Evolutionary conservation across 1,140 invertebrate species (phyloP).

Genomic region (Polypedilum pembai): DNA sequence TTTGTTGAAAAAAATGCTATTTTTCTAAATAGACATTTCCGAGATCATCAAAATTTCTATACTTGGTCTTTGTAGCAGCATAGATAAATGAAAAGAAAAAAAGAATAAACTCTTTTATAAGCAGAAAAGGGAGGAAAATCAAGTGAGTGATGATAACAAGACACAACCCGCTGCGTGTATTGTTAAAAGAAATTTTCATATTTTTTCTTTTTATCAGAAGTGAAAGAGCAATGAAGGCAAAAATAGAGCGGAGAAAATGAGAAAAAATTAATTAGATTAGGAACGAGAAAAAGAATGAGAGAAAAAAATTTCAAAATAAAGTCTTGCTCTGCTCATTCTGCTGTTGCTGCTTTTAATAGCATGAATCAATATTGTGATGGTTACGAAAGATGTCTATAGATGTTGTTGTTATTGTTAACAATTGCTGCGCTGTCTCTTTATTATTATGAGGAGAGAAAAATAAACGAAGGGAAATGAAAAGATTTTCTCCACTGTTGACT

Average conservation of each 20-base stretch:
- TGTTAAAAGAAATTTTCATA: too few species aligned
- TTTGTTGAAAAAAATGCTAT: too few species aligned
- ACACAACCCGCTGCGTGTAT: not conserved
- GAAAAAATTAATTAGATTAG: slow-evolving; percentile 14
- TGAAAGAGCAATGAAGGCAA: slow-evolving; percentile 9
- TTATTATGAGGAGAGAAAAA: too few species aligned
- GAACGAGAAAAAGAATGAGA: not conserved
- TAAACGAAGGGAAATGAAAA: too few species aligned
- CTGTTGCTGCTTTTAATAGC: slow-evolving; percentile 10
- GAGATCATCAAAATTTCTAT: too few species aligned
- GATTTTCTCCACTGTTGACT: too few species aligned
- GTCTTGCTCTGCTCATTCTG: not conserved
- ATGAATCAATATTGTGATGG: slow-evolving; percentile 18
- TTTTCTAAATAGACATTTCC: too few species aligned
- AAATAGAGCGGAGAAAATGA: not conserved
- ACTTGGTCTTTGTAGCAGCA: too few species aligned
- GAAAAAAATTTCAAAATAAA: not conserved
- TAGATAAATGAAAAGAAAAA: too few species aligned
- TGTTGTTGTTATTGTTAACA: slow-evolving; percentile 2
- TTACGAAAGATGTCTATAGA: not conserved
- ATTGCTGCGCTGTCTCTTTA: slow-evolving; percentile 3
- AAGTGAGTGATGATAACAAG: not conserved
- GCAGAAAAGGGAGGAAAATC: not conserved
- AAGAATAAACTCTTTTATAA: slow-evolving; percentile 11
- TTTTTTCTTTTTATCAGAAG: not conserved